Base-by-base conservation (phyloP, 2,113 vertebrate genomes). In the Stegastes partitus region DNA sequence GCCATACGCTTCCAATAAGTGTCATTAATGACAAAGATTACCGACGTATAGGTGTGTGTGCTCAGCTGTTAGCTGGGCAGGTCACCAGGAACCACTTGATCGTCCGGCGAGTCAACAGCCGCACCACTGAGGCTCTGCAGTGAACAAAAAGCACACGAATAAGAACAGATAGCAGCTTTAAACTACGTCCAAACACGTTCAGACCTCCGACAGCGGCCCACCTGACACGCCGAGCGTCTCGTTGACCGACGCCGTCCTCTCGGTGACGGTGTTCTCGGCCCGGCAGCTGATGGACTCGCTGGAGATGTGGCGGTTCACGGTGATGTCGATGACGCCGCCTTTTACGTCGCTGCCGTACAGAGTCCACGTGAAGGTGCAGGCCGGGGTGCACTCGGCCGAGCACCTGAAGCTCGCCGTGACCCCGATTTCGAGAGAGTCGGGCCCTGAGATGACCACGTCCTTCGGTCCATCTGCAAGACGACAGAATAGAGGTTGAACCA, bases 341-440 rank as follows among this genome's bases (percentile, higher is more conserved):
- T n/a, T 37, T 11, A 85, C 21, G 5, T 47, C 57, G 5, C 19
- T 22, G 2, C 80, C 79, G 1, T 67, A 71, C 39, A 87, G 5
- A 18, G 16, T 51, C 88, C 85, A 87, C 7, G 54, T 83, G 74
- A 79, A 85, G 66, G 12, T 68, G 55, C 88, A 89, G 54, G 76
- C 3, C 6, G 85, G 87, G 1, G 22, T 39, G 70, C 87, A 89
- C 14, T 54, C 14, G 0, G 86, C 86, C 0, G 50, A 21, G 61
- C 86, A 88, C 0, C 2, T 71, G 1, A 85, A 82, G 3, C n/a
- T 77, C 4, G 63, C 37, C 1, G 34, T 51, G 18, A 64, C 56
- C 16, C 82, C 86, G 0, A 79, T 53, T 25, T 68, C 62, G 6
- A 88, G 50, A 19, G 25, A 3, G 1, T 22, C 31, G 2, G 86